These are phyloP conservation scores for Atopsyche davidsoni DNA, from an alignment of 1,140 invertebrate species.

Conservation along the genomic window DNA sequence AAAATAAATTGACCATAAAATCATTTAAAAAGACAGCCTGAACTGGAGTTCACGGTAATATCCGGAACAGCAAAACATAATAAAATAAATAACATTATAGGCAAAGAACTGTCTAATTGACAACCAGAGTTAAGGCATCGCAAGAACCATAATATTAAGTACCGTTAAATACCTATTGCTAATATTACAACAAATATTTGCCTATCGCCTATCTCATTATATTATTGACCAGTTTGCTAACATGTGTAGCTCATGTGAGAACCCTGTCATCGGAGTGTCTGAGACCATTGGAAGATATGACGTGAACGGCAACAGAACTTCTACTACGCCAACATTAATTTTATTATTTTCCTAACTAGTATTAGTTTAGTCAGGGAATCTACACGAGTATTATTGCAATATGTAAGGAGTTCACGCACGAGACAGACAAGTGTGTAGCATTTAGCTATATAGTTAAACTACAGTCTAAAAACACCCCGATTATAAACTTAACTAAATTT, in stretches of 20 bases:
- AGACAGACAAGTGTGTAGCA: constrained; percentile 44
- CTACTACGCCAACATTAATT: constrained; percentile 1
- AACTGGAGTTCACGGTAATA: constrained; percentile 50
- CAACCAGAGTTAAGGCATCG: constrained; percentile 55
- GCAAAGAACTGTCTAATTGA: constrained; percentile 52
- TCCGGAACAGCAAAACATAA: constrained; percentile 48
- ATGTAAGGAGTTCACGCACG: constrained; percentile 35
- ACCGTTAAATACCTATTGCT: constrained; percentile 51
- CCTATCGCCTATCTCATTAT: constrained; percentile 32
- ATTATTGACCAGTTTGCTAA: constrained; percentile 35
- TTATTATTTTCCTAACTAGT: constrained; percentile 1
- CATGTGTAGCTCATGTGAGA: constrained; percentile 27
- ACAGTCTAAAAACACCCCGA: constrained; percentile 49
- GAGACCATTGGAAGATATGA: constrained; percentile 23
- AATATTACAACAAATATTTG: constrained; percentile 41
- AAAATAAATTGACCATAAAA: constrained; percentile 54
- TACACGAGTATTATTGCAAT: constrained; percentile 49
- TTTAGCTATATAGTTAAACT: constrained; percentile 33
- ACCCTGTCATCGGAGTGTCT: constrained; percentile 20
- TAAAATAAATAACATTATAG: constrained; percentile 50
- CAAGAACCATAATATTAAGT: constrained; percentile 52
- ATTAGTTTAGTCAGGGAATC: neutral
- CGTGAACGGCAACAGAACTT: constrained; percentile 4
- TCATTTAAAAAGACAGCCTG: constrained; percentile 52
- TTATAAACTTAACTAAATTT: constrained; percentile 52